These are phyloP conservation scores for Lycaena phlaeas DNA, from an alignment of 2,888 invertebrate species.

Conservation along the genomic window DNA sequence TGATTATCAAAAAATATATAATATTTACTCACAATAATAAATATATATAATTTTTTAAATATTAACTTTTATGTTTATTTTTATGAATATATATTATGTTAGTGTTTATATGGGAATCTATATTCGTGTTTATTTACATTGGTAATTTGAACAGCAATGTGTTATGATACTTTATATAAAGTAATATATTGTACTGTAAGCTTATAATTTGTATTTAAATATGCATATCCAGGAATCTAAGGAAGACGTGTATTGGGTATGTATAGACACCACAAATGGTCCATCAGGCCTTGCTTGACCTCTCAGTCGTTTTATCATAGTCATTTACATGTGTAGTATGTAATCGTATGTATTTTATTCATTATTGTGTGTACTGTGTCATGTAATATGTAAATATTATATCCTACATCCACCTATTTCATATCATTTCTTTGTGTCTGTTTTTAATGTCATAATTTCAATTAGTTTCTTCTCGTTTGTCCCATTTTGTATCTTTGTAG, in stretches of 20 bases:
- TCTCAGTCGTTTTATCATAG: neutral
- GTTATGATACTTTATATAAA: neutral
- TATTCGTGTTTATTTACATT: too few species aligned
- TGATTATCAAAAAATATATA: neutral
- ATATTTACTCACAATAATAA: neutral
- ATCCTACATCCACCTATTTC: too few species aligned
- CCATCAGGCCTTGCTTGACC: conserved; percentile 9
- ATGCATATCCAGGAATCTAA: conserved; percentile 46
- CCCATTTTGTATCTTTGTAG: neutral
- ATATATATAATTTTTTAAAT: neutral
- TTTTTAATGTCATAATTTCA: neutral
- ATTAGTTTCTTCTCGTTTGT: neutral
- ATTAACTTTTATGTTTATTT: conserved; percentile 1
- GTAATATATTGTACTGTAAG: neutral
- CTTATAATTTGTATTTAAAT: conserved; percentile 5
- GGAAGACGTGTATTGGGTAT: conserved; percentile 57
- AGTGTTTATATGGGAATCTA: too few species aligned
- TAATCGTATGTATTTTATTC: neutral
- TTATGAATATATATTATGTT: neutral
- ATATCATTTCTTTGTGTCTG: neutral
- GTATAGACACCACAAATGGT: conserved; percentile 23
- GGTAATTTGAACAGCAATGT: too few species aligned
- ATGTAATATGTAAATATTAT: too few species aligned
- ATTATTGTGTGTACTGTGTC: neutral
- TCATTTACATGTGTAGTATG: neutral